Conservation (phyloP, 2,113 vertebrate species). For the Chloroceryle aenea region DNA sequence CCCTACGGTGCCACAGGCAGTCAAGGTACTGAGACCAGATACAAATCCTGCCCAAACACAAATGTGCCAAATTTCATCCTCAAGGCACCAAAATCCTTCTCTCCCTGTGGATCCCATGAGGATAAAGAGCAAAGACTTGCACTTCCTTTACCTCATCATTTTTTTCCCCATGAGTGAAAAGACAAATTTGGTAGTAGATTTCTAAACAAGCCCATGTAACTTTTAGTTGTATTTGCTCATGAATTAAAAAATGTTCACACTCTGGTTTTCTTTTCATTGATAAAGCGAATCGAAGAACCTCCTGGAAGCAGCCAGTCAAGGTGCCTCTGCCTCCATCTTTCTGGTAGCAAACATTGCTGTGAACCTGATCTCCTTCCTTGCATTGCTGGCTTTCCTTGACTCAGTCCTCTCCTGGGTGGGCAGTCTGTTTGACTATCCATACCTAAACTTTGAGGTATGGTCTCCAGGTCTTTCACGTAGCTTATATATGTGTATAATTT, state of each 20-base stretch:
- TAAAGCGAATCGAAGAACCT: slow-evolving; percentile 81
- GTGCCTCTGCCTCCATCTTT: slow-evolving; percentile 78
- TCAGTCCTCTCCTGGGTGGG: slow-evolving; percentile 86
- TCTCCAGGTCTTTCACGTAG: background rate
- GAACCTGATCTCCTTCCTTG: slow-evolving; percentile 86
- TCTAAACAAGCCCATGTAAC: background rate
- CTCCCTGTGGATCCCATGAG: background rate
- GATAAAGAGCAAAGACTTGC: background rate
- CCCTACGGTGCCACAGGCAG: background rate
- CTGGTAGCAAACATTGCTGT: slow-evolving; percentile 81
- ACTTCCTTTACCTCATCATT: background rate
- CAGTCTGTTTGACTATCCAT: slow-evolving; percentile 83
- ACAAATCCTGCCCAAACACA: background rate
- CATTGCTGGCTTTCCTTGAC: slow-evolving; percentile 84
- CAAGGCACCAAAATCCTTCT: background rate
- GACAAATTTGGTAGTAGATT: background rate
- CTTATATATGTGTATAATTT: background rate
- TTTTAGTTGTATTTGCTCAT: background rate
- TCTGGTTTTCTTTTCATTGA: background rate
- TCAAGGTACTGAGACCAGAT: background rate
- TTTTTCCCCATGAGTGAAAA: background rate
- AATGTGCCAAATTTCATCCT: background rate
- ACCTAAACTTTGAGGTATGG: slow-evolving; percentile 88
- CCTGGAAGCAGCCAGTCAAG: slow-evolving; percentile 84
- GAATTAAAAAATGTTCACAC: background rate